Conservation (phyloP, 2,797 vertebrate genomes). For the Chaetodon trifasciatus region DNA sequence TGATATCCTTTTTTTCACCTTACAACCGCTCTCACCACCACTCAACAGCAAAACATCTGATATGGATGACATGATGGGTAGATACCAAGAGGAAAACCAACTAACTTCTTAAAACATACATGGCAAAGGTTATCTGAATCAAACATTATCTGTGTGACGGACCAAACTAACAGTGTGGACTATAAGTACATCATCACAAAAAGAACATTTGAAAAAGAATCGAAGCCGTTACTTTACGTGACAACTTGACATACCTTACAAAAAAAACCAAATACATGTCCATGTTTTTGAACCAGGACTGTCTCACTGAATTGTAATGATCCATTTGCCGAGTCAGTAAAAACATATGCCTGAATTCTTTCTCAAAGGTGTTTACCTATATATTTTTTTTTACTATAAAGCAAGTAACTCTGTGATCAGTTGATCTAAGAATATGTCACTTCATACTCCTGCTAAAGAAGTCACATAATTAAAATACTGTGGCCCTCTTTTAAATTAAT, state of each 20-base stretch:
- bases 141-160: not conserved
- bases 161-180: not conserved
- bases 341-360: not conserved
- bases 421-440: not conserved
- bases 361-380: not conserved
- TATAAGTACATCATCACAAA: not conserved
- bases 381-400: not conserved
- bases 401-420: not conserved
- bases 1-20: constrained; percentile 2
- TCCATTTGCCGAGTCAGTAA: not conserved
- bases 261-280: not conserved
- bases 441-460: not conserved
- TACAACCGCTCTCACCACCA: not conserved
- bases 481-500: not conserved
- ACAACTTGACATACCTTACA: not conserved
- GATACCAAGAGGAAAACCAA: not conserved
- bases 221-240: not conserved
- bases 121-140: not conserved
- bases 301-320: not conserved
- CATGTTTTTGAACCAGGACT: not conserved
- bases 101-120: not conserved
- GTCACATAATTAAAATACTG: not conserved
- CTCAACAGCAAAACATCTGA: not conserved
- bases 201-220: not conserved
- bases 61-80: not conserved